Evolutionary conservation across 2,888 invertebrate genomes (phyloP).

Genomic region (Gari tellinella): DNA sequence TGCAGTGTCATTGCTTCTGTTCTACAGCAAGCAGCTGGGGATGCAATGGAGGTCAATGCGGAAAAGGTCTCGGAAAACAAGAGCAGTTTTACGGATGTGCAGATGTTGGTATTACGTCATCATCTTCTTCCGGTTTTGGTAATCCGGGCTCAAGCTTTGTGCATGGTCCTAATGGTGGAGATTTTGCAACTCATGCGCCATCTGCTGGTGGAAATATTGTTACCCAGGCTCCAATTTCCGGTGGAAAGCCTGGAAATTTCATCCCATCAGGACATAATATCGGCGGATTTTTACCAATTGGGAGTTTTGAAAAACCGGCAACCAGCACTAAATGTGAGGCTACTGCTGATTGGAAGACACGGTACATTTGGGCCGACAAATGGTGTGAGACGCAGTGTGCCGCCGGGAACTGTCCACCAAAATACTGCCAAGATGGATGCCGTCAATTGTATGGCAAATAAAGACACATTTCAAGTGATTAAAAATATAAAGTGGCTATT

Average conservation of each 20-base stretch:
- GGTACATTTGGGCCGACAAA: conserved; percentile 43
- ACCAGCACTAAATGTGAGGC: conserved; percentile 33
- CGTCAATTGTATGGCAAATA: conserved; percentile 16
- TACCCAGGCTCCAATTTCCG: neutral
- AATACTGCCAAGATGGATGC: conserved; percentile 50
- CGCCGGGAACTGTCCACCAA: conserved; percentile 51
- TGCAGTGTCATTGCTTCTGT: too few species aligned
- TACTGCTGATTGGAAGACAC: conserved; percentile 29
- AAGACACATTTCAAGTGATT: too few species aligned
- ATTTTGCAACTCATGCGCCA: neutral
- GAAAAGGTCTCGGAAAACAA: conserved; percentile 67
- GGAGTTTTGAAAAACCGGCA: neutral
- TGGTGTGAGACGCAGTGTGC: conserved; percentile 60
- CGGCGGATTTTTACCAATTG: conserved; percentile 27
- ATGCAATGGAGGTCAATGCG: conserved; percentile 59
- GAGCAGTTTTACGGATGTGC: conserved; percentile 61
- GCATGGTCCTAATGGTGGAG: neutral
- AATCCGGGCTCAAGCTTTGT: neutral
- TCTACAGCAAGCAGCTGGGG: conserved; percentile 64
- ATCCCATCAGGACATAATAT: neutral
- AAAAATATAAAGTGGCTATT: too few species aligned
- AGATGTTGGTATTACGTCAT: conserved; percentile 40
- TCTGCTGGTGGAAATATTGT: neutral
- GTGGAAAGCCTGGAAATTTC: neutral
- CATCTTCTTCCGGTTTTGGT: conserved; percentile 12